Base-by-base conservation (phyloP, 2,797 vertebrate genomes). In the Eulemur albifrons region DNA sequence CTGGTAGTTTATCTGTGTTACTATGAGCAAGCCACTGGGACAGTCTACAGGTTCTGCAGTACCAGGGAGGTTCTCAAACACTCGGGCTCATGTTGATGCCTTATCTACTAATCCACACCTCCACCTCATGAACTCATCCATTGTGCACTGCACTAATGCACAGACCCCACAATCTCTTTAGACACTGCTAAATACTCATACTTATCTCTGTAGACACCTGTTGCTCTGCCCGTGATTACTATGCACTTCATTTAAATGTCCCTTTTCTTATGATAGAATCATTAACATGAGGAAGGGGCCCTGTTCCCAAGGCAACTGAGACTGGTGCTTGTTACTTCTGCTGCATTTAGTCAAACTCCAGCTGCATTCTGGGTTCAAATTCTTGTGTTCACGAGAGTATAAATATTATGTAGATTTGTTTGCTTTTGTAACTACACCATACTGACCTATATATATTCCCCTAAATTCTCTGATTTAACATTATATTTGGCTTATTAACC, bases 211-310 rank as follows among this genome's bases (percentile, higher is more conserved):
- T 14, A 35, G 13, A 45, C 9, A 73, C 59, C 38, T 63, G 61
- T 38, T 65, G 43, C 20, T 85, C 65, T 85, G 21, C 43, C 32
- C 4, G 1, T 70, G 69, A 48, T 69, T 61, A 6, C n/a, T 21
- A 0, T 61, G 63, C 40, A 20, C 23, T 80, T 90, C 52, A 59
- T 59, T 86, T 59, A 72, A 93, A 48, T 40, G 9, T 21, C n/a
- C 52, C 59, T 92, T 96, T 70, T 75, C 75, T 88, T 83, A 67
- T 81, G 59, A 72, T 43, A 57, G 85, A 97, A 45, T 75, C 69
- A 21, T 93, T 81, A 50, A 52, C 57, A 9, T 69, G 72, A 85
- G 35, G 69, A 92, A 88, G 32, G 25, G 45, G 27, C 20, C 35
- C 61, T 32, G 63, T 95, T 95, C 59, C 95, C 88, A 92, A 95